Evolutionary conservation across 2,113 vertebrate genomes (phyloP).

Genomic region (Rhynchopsitta pachyrhyncha): DNA sequence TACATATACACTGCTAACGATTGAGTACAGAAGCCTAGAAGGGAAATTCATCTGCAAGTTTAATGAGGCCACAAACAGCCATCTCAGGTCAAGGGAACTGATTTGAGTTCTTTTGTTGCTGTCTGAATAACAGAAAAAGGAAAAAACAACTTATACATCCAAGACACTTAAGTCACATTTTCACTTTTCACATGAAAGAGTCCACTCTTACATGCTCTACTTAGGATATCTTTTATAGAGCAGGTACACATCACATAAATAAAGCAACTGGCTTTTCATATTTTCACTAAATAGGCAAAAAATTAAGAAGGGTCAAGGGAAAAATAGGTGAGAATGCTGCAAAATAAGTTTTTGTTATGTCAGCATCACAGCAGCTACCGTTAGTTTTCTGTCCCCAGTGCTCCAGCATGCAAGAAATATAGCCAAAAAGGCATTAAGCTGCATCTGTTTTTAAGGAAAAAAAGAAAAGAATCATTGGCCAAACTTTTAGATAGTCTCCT

Average conservation of each 20-base stretch:
- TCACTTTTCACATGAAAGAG: background rate
- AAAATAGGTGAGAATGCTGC: background rate
- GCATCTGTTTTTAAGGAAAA: background rate
- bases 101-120: background rate
- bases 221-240: background rate
- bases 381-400: background rate
- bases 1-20: background rate
- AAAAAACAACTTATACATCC: fast-evolving
- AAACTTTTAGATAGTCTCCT: background rate
- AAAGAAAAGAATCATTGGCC: background rate
- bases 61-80: background rate
- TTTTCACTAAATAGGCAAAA: background rate
- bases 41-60: background rate
- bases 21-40: background rate
- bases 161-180: background rate
- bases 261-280: background rate
- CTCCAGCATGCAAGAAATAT: background rate
- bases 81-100: background rate
- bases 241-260: background rate
- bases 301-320: fast-evolving
- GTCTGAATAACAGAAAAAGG: background rate
- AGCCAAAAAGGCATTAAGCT: background rate
- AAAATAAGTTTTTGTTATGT: background rate
- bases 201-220: background rate
- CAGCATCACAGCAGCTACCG: background rate